Conservation (phyloP, 2,797 vertebrate genomes). For the Parotocinclus haroldoi region DNA sequence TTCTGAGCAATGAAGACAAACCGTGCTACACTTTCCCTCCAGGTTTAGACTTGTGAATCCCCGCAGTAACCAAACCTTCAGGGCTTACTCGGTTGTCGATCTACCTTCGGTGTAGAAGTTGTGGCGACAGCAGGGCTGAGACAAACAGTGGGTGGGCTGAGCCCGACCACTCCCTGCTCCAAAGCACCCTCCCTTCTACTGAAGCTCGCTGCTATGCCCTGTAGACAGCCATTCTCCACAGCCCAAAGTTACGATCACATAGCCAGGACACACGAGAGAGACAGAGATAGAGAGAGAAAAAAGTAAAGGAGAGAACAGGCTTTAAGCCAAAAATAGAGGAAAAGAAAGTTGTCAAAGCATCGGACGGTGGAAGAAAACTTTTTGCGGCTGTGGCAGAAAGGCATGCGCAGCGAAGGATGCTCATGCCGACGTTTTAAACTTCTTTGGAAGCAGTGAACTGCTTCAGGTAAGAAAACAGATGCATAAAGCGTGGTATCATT, state of each 20-base stretch:
- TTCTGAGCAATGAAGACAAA: background rate
- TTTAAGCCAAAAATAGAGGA: slow-evolving; percentile 44
- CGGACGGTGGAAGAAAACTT: slow-evolving; percentile 58
- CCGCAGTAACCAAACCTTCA: background rate
- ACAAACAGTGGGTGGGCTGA: slow-evolving; percentile 63
- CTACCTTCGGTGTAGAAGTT: slow-evolving; percentile 2
- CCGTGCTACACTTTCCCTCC: background rate
- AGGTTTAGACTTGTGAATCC: no score
- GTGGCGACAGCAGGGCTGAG: slow-evolving; percentile 9
- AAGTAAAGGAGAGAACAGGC: slow-evolving; percentile 59
- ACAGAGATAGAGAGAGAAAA: slow-evolving; percentile 33
- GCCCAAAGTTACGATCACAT: slow-evolving; percentile 68
- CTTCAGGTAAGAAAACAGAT: slow-evolving; percentile 63
- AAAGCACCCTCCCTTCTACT: slow-evolving; percentile 59
- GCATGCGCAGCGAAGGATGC: slow-evolving; percentile 71
- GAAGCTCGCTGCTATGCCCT: slow-evolving; percentile 67
- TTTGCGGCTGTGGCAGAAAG: slow-evolving; percentile 61
- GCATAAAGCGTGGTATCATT: background rate
- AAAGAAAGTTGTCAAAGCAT: slow-evolving; percentile 44
- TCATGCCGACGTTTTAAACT: slow-evolving; percentile 64
- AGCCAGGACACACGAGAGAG: slow-evolving; percentile 45
- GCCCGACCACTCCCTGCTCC: slow-evolving; percentile 68
- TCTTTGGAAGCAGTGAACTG: slow-evolving; percentile 60
- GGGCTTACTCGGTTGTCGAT: background rate
- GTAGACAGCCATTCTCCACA: slow-evolving; percentile 70